Evolutionary conservation across 2,797 vertebrate genomes (phyloP), one percentile per base, ranked within the genome.

Genomic region (Mus minutoides): DNA sequence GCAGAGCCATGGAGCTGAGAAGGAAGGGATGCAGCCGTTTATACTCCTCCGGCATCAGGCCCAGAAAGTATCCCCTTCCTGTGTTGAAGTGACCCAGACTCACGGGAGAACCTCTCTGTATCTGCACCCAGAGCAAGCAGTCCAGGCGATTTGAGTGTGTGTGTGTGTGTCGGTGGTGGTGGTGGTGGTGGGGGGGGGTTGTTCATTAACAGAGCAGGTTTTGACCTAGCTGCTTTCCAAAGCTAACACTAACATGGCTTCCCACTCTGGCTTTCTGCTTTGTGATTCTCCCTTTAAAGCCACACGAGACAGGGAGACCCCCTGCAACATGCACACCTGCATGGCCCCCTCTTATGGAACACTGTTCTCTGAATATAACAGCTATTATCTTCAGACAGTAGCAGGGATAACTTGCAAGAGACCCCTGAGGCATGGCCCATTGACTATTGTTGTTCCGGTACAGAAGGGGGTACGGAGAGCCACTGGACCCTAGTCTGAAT

Each of bases 1-100:
- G 1, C 8, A 3, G 31, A 40, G 12, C 29, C 21, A 0, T 0
- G 34, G 58, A 62, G 49, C 10, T 2, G 16, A 60, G 31, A 76
- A 7, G 16, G 0, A 5, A 17, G 64, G 40, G 78, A 9, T 3
- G 52, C 2, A 13, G 31, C 8, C 2, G 1, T 73, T 21, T 16
- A 6, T n/a, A 2, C 1, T 49, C 22, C 2, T 6, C 1, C 40
- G 1, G 0, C 14, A 31, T 85, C 40, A 37, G 82, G 34, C 26
- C 54, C 7, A 1, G 60, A 37, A 34, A 31, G 6, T 0, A 1
- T 7, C 62, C 83, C 22, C 12, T 34, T 9, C 1, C 19, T 14
- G 52, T 60, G 78, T 40, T 2, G 0, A 2, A 26, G 31, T 1
- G 9, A 46, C 34, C 0, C 37, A 49, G 3, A 3, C 19, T 6